Base-by-base conservation (phyloP, 37 sponge, comb jelly and placozoan species). In the Beroe forskalii region DNA sequence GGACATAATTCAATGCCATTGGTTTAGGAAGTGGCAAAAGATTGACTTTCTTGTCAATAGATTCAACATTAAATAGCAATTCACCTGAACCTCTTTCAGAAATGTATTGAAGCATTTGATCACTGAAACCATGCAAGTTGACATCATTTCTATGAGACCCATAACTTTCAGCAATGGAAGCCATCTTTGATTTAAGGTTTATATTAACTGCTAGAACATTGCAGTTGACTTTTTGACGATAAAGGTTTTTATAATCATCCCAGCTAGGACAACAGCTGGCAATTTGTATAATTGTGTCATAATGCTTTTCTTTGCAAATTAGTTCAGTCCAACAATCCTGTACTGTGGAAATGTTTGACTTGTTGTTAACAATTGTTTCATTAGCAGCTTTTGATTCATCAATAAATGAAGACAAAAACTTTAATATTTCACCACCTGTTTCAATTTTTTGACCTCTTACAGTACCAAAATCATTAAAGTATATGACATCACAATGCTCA, bases 91-190 rank as follows among this genome's bases (percentile, higher is more conserved):
- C 96, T 41, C 99, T 89, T 75, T 99, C 96, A 24, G 97, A 96
- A 27, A 99, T 95, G 93, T 96, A 99, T 19, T 94, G 91, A 33
- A 99, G 75, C 30, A 99, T 96, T 69, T 99, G 95, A 67, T 99
- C 99, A 63, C 96, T 96, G 91, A 93, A 99, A 19, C 99, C 99
- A 22, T 95, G 89, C 22, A 99, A 89, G 89, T 92, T 92, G 42
- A 99, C 93, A 62, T 99, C 96, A 72, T 99, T 99, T 25, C 90
- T 62, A 66, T 99, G 99, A 9, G 89, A 62, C 36, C 28, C 2
- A 23, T 9, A 24, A 69, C 1, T 69, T 35, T 20, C n/a, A n/a
- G 60, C 67, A 20, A 8, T 25, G 9, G 31, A 28, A 30, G 66
- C 30, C 3, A 14, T 39, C 17, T 64, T 62, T 23, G 55, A 44